Evolutionary conservation across 2,113 vertebrate genomes (phyloP).

Genomic region (Pygoscelis adeliae): DNA sequence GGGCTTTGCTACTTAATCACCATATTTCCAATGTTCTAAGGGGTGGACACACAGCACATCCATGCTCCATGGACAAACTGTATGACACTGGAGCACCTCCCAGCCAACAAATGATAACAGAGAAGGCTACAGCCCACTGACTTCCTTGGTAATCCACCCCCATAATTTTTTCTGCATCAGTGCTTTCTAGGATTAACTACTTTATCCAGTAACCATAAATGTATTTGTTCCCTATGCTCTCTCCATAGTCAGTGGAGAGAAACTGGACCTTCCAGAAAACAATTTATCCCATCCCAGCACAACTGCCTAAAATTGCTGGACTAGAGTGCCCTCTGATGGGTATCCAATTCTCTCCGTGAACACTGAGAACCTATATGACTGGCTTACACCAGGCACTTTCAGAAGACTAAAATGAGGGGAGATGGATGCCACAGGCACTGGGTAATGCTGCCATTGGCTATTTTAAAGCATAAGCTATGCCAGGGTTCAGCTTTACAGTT

Average conservation of each 20-base stretch:
- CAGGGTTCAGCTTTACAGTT: neutral
- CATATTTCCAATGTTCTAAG: neutral
- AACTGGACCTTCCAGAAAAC: neutral
- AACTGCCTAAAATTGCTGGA: neutral
- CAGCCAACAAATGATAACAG: neutral
- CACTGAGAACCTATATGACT: neutral
- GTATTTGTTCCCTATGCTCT: neutral
- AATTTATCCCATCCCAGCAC: neutral
- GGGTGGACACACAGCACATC: neutral
- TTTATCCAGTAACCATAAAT: neutral
- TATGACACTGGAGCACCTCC: neutral
- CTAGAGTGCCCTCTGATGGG: slow-evolving; percentile 23
- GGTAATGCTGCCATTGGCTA: neutral
- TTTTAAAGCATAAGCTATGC: neutral
- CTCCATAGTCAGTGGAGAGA: neutral
- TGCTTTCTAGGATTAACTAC: neutral
- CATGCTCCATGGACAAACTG: neutral
- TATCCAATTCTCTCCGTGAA: neutral
- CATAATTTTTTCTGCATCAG: neutral
- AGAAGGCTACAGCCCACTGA: neutral
- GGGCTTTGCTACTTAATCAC: neutral
- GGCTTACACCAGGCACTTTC: neutral
- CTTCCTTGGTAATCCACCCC: neutral
- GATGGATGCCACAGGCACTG: neutral
- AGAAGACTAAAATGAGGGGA: neutral